A percentile compares a stretch with the other conserved stretches of the same genome.
phyloP scores from a whole-genome alignment of 2,113 vertebrate genomes.

The Catharus bicknelli region DNA sequence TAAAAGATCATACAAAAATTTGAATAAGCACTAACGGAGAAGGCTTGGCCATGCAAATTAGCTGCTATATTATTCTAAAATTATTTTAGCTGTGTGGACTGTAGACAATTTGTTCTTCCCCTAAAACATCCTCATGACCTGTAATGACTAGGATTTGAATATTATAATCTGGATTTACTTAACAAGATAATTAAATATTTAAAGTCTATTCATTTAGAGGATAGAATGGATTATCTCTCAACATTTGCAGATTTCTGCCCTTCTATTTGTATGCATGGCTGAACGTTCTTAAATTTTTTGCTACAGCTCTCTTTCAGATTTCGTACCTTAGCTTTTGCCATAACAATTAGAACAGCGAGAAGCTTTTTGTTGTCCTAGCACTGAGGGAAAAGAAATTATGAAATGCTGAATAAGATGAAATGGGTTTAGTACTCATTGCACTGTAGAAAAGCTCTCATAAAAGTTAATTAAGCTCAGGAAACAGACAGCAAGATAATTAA shows the following conservation, averaged over 20 bases:
- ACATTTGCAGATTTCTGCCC: constrained; percentile 10
- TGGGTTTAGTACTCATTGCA: constrained; percentile 36
- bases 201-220: constrained; percentile 57
- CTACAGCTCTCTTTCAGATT: constrained; percentile 51
- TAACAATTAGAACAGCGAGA: constrained; percentile 60
- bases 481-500: constrained; percentile 77
- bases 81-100: neutral
- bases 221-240: constrained; percentile 32
- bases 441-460: constrained; percentile 67
- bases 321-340: constrained; percentile 56
- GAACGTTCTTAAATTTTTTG: constrained; percentile 28
- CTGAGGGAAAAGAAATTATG: constrained; percentile 53
- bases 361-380: constrained; percentile 60
- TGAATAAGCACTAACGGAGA: neutral
- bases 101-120: neutral
- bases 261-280: constrained; percentile 45
- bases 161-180: constrained; percentile 68
- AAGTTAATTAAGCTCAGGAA: constrained; percentile 80
- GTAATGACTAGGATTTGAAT: constrained; percentile 42
- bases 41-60: neutral
- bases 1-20: neutral
- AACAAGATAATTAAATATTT: constrained; percentile 73
- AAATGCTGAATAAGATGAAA: constrained; percentile 71
- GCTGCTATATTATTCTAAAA: neutral
- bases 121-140: constrained; percentile 34